phyloP scores from a whole-genome alignment of 2,113 vertebrate genomes.

The Megalops atlanticus region DNA sequence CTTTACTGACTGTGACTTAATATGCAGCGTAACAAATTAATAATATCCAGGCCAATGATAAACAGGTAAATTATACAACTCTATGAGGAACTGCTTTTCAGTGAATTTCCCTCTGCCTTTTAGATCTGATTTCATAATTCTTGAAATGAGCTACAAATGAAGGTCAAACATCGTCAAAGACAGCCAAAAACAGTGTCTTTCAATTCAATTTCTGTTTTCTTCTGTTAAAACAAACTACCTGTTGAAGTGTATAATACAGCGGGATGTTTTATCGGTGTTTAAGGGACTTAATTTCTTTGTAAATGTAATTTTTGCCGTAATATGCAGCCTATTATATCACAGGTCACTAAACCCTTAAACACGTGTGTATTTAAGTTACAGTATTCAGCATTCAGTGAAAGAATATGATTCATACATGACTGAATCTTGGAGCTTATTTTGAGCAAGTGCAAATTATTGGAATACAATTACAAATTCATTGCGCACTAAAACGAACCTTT shows the following conservation, averaged over 20 bases:
- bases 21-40: not conserved
- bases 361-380: not conserved
- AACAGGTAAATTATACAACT: too few relatives aligned
- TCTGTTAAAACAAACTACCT: slow-evolving; percentile 30
- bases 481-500: too few relatives aligned
- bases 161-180: too few relatives aligned
- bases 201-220: not conserved
- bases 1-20: too few relatives aligned
- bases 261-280: slow-evolving; percentile 10
- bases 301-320: not conserved
- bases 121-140: not conserved
- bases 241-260: not conserved
- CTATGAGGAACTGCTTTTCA: too few relatives aligned
- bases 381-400: not conserved
- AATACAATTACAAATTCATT: too few relatives aligned
- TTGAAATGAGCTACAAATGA: not conserved
- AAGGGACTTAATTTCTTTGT: slow-evolving; percentile 1
- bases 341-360: not conserved
- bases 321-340: not conserved
- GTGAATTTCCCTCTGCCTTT: not conserved
- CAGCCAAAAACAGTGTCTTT: not conserved
- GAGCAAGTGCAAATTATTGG: too few relatives aligned
- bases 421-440: too few relatives aligned
- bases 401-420: too few relatives aligned
- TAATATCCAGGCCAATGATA: not conserved